Evolutionary conservation across 2,113 vertebrate species (phyloP), one percentile per base, ranked within the genome.

Genomic region (Periophthalmodon schlosseri): DNA sequence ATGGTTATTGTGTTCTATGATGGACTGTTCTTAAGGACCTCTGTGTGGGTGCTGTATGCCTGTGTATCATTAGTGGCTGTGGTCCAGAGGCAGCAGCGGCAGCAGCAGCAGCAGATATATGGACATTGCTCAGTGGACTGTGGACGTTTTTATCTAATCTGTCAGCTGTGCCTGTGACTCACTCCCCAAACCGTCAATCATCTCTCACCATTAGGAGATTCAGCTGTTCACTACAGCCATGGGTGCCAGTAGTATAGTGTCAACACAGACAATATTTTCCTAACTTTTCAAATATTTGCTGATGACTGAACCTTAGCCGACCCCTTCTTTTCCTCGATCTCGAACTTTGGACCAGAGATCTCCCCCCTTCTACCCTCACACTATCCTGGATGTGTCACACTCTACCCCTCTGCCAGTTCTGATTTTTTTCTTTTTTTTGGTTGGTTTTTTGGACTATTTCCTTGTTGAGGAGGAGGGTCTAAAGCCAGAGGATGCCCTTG

Each of bases 1-100:
- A 39, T 49, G 57, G 56, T 78, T 39, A 73, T 61, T 67, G 46
- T 33, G 23, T 72, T 47, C 24, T 71, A 70, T 70, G 50, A 79
- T 79, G 44, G 60, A 63, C 63, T 63, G 61, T 34, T 24, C 77
- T 69, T 63, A 52, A 20, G 79, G 74, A 20, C 14, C 60, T 63
- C 58, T 10, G 15, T 63, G 28, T 63, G 23, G 21, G 2, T 28
- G 21, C 28, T 63, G 60, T 21, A 20, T 57, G n/a, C 28, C 61
- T 70, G 57, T 73, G 56, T 46, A 14, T 73, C 60, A 80, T 82
- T 77, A 77, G 61, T 15, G 24, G 47, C 11, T 76, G 52, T 44
- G 66, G 56, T 68, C 34, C 57, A 56, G 58, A 61, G 28, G 24
- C 8, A 10, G 39, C 36, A 39, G 36, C 36, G 9, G 36, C 36